Evolutionary conservation across 2,797 vertebrate species (phyloP).

Genomic region (Coendou prehensilis): DNA sequence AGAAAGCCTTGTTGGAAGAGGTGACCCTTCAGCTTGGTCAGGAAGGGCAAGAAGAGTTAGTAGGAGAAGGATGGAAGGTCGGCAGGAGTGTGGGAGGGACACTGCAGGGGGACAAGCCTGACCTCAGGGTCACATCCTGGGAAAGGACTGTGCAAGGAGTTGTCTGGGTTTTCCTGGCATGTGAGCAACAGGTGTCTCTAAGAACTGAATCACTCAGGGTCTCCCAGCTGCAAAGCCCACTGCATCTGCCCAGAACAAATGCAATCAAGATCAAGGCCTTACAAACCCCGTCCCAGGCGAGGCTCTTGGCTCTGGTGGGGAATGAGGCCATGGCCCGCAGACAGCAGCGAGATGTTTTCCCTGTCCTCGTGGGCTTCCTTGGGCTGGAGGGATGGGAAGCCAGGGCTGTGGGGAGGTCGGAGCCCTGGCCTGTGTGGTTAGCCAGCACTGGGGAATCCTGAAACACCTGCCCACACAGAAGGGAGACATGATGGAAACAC

Average conservation of each 20-base stretch:
- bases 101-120: background rate
- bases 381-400: background rate
- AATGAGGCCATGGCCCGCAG: background rate
- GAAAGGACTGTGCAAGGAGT: background rate
- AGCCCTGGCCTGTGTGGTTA: background rate
- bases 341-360: background rate
- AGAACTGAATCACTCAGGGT: background rate
- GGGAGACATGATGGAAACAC: background rate
- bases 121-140: no score
- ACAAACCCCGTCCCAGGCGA: background rate
- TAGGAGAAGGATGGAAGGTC: background rate
- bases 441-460: background rate
- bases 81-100: background rate
- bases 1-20: background rate
- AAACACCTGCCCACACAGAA: background rate
- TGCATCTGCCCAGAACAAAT: background rate
- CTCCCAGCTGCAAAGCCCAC: background rate
- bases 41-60: background rate
- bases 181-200: fast-evolving
- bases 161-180: background rate
- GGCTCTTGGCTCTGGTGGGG: background rate
- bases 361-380: background rate
- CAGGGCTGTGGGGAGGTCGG: fast-evolving
- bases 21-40: background rate
- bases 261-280: background rate